A percentile compares a stretch with the other conserved stretches of the same genome.
These are phyloP conservation scores for Cyanoderma ruficeps DNA, from an alignment of 2,113 vertebrate genomes.

Conservation along the genomic window DNA sequence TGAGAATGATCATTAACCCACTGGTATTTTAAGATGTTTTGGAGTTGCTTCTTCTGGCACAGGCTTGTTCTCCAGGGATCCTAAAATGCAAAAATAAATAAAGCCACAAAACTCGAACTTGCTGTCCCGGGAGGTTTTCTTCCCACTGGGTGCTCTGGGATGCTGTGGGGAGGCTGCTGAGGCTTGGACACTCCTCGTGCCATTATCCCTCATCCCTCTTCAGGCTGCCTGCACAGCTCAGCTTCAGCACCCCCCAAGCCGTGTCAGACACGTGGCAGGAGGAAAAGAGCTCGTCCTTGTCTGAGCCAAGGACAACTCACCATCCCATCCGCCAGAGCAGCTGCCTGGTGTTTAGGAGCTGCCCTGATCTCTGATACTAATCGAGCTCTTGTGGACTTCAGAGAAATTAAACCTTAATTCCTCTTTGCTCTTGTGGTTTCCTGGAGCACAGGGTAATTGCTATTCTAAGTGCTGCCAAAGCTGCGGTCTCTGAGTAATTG, in stretches of 20 bases:
- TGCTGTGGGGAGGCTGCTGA: not conserved
- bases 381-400: not conserved
- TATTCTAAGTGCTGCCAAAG: not conserved
- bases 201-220: not conserved
- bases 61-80: not conserved
- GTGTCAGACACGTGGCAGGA: not conserved
- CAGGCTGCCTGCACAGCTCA: not conserved
- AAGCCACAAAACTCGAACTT: not conserved
- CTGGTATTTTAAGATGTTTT: not conserved
- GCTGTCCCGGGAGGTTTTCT: not conserved
- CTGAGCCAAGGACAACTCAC: not conserved
- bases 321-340: not conserved
- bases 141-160: not conserved
- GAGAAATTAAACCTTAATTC: conserved; percentile 32
- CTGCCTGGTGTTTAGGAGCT: not conserved
- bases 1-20: not conserved
- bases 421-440: conserved; percentile 44
- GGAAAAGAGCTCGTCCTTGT: not conserved
- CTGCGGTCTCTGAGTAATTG: conserved; percentile 26
- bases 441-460: conserved; percentile 35
- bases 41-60: not conserved
- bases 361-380: not conserved
- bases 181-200: fast-evolving
- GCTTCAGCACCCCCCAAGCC: not conserved
- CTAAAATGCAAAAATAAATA: not conserved